Conservation (phyloP, 1,140 invertebrate species). For the Holotrichia oblita region DNA sequence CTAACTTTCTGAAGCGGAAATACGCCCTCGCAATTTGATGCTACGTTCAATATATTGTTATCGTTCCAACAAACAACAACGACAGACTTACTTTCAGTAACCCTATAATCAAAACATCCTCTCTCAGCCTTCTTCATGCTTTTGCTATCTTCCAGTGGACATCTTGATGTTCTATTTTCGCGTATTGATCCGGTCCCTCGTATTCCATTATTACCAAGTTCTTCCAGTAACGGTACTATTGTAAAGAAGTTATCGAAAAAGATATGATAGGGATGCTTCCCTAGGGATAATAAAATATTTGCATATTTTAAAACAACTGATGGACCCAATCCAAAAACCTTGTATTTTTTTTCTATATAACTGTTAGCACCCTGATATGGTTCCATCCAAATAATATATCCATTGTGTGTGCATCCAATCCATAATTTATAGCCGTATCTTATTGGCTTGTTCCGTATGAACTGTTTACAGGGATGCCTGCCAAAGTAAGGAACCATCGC, state of each 20-base stretch:
- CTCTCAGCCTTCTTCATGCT: constrained; percentile 54
- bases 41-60: constrained; percentile 47
- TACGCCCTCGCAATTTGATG: constrained; percentile 47
- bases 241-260: constrained; percentile 45
- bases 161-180: constrained; percentile 53
- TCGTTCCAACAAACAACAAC: constrained; percentile 49
- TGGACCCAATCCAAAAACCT: constrained; percentile 39
- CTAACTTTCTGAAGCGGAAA: constrained; percentile 45
- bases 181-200: constrained; percentile 50
- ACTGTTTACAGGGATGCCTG: constrained; percentile 49
- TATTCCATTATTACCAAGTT: constrained; percentile 39
- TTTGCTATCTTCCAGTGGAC: constrained; percentile 49
- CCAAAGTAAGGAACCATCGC: constrained; percentile 53
- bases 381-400: constrained; percentile 40
- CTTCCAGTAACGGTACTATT: constrained; percentile 41
- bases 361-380: constrained; percentile 42
- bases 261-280: constrained; percentile 36
- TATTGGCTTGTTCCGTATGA: constrained; percentile 43
- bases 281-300: constrained; percentile 30
- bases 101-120: constrained; percentile 53
- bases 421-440: constrained; percentile 45
- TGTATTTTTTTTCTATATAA: constrained; percentile 38
- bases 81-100: constrained; percentile 48
- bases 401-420: constrained; percentile 37
- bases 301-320: constrained; percentile 43